phyloP scores from a whole-genome alignment of 2,888 invertebrate genomes.

The Epinotia nisella region DNA sequence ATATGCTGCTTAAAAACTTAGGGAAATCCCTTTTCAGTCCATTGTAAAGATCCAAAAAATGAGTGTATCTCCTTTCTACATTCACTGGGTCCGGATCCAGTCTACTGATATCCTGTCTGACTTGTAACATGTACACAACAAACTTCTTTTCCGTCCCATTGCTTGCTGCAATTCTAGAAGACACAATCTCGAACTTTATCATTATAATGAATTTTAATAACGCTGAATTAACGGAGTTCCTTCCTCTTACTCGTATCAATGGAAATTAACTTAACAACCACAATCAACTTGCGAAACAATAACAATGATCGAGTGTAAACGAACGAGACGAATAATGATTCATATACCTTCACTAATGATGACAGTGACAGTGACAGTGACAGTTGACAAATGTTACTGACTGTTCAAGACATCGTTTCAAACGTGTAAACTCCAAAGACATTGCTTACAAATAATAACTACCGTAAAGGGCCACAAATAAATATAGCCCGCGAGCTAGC shows the following conservation, averaged over 20 bases:
- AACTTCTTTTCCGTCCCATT: slow-evolving; percentile 87
- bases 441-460: no score
- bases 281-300: slow-evolving; percentile 20
- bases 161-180: slow-evolving; percentile 87
- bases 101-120: slow-evolving; percentile 83
- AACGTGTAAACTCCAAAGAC: not conserved
- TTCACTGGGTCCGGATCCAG: slow-evolving; percentile 86
- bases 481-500: no score
- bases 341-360: not conserved
- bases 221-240: slow-evolving; percentile 1
- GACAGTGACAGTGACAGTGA: slow-evolving; percentile 9
- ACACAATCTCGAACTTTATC: slow-evolving; percentile 87
- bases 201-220: slow-evolving; percentile 52
- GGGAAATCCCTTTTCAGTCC: slow-evolving; percentile 86
- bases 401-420: slow-evolving; percentile 2
- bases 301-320: slow-evolving; percentile 30
- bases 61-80: slow-evolving; percentile 89
- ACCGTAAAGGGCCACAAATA: no score
- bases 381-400: slow-evolving; percentile 1
- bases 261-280: slow-evolving; percentile 14
- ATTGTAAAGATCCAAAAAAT: slow-evolving; percentile 87
- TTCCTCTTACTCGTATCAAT: slow-evolving; percentile 13
- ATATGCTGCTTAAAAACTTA: slow-evolving; percentile 76
- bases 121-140: slow-evolving; percentile 88
- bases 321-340: not conserved